These are phyloP conservation scores for Tinamus guttatus DNA, from an alignment of 2,113 vertebrate genomes.

Conservation along the genomic window DNA sequence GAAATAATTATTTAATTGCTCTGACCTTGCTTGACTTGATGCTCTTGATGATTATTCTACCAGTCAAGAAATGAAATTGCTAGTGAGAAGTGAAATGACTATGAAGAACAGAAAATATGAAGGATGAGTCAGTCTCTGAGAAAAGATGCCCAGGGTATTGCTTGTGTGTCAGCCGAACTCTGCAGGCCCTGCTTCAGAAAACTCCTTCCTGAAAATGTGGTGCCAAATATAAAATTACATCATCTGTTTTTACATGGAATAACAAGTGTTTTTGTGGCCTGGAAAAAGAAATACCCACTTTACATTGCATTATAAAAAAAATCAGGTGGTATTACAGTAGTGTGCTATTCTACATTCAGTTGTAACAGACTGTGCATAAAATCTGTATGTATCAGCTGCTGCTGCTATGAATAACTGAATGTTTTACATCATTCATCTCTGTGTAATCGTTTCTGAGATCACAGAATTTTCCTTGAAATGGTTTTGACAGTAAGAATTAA, in stretches of 20 bases:
- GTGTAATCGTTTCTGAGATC: background rate
- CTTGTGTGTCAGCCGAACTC: background rate
- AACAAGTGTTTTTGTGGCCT: background rate
- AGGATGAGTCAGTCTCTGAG: background rate
- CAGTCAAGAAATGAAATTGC: background rate
- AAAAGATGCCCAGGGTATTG: background rate
- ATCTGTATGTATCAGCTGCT: background rate
- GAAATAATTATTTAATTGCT: slow-evolving; percentile 8
- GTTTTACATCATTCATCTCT: slow-evolving; percentile 9
- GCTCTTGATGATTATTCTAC: background rate
- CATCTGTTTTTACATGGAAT: background rate
- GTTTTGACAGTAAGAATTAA: slow-evolving; percentile 51
- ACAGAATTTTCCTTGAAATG: slow-evolving; percentile 18
- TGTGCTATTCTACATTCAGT: background rate
- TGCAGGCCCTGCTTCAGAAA: background rate
- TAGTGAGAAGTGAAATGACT: background rate
- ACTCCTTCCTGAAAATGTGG: background rate
- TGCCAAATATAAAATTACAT: background rate
- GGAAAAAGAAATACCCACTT: background rate
- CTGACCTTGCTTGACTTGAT: background rate
- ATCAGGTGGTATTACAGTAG: background rate
- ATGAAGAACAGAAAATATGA: background rate
- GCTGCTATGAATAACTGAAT: background rate
- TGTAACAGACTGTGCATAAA: background rate
- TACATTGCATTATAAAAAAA: background rate